phyloP scores from a whole-genome alignment of 2,113 vertebrate genomes.

The Dicerorhinus sumatrensis region DNA sequence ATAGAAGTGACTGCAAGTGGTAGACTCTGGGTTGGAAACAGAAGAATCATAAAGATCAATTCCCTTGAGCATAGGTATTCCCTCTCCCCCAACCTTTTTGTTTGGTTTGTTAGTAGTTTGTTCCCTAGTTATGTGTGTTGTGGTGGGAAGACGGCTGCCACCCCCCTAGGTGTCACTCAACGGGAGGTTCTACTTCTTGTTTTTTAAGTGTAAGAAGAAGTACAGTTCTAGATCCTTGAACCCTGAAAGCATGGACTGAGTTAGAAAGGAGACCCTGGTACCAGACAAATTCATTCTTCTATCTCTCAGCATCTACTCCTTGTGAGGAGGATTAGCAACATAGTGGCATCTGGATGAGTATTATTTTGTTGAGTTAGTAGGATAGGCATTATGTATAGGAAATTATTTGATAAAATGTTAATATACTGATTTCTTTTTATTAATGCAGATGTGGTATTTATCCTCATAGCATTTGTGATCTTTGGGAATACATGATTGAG shows the following conservation, averaged over 20 bases:
- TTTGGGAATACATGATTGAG: not conserved
- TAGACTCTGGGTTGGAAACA: not conserved
- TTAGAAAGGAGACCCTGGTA: slow-evolving; percentile 5
- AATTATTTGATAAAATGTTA: not conserved
- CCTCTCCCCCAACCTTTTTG: no score
- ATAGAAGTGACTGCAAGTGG: not conserved
- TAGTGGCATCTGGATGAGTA: not conserved
- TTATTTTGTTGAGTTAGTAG: not conserved
- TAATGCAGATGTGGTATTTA: not conserved
- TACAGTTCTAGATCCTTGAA: not conserved
- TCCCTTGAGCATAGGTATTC: not conserved
- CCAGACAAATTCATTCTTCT: not conserved
- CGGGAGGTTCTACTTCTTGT: not conserved
- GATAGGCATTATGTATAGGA: not conserved
- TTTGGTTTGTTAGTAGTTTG: not conserved
- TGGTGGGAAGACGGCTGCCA: not conserved
- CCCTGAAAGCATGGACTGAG: not conserved
- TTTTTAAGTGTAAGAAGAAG: not conserved
- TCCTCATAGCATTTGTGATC: not conserved
- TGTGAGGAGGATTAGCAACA: not conserved
- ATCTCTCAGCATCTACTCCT: not conserved
- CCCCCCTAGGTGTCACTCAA: not conserved
- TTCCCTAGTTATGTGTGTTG: not conserved
- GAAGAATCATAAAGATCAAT: not conserved
- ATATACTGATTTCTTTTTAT: not conserved